Evolutionary conservation across 2,888 invertebrate species (phyloP).

Genomic region (Leptopilina syphax): DNA sequence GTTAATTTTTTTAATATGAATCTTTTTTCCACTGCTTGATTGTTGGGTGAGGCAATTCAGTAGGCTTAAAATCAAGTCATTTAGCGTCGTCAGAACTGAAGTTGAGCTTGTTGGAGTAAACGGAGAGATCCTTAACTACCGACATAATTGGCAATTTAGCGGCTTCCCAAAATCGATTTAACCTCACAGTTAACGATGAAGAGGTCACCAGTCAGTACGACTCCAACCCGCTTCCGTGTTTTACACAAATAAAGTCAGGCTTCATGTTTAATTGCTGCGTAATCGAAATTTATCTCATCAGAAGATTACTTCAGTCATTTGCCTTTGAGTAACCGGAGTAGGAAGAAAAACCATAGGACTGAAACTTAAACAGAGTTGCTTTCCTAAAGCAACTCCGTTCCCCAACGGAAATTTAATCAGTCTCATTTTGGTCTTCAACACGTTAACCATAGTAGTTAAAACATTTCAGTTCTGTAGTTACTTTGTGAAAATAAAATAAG

Average conservation of each 20-base stretch:
- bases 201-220: slow-evolving; percentile 34
- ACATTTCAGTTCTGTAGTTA: too few relatives aligned
- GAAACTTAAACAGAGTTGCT: background rate
- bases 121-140: slow-evolving; percentile 57
- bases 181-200: slow-evolving; percentile 33
- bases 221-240: slow-evolving; percentile 42
- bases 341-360: background rate
- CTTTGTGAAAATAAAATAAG: too few relatives aligned
- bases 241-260: slow-evolving; percentile 31
- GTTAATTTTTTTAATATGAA: background rate
- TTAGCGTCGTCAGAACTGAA: slow-evolving; percentile 32
- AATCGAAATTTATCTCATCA: slow-evolving; percentile 3
- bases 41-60: slow-evolving; percentile 10
- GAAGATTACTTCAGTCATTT: background rate
- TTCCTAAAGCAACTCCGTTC: too few relatives aligned
- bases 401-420: too few relatives aligned
- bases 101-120: slow-evolving; percentile 17
- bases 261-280: slow-evolving; percentile 18
- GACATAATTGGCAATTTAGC: slow-evolving; percentile 66
- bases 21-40: slow-evolving; percentile 13
- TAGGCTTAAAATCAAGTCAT: slow-evolving; percentile 18
- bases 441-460: too few relatives aligned
- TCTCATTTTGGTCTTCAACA: too few relatives aligned
- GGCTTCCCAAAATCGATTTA: slow-evolving; percentile 39
- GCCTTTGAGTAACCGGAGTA: slow-evolving; percentile 20